Conservation (phyloP, 2,888 invertebrate species). For the Hermodice carunculata region DNA sequence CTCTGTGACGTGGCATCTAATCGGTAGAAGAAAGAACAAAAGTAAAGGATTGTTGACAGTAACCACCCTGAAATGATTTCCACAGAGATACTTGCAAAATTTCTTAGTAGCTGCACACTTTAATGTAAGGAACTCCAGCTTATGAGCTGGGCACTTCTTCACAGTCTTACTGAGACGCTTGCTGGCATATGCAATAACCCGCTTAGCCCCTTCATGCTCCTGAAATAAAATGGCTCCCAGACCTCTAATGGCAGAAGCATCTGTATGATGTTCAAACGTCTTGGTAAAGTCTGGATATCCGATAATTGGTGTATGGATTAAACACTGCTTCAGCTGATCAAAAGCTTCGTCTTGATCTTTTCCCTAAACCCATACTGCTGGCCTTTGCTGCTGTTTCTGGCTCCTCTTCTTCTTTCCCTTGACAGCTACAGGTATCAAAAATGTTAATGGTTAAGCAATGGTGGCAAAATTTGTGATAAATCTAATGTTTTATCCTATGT, state of each 20-base stretch:
- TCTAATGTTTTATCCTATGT: too few species aligned
- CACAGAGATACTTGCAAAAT: too few species aligned
- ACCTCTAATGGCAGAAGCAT: neutral
- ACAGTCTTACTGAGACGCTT: neutral
- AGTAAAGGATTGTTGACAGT: too few species aligned
- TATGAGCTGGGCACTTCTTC: too few species aligned
- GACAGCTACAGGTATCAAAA: too few species aligned
- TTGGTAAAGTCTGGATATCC: slow-evolving; percentile 21
- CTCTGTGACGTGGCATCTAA: too few species aligned
- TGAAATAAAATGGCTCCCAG: neutral
- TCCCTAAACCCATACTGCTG: neutral
- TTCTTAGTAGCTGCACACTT: too few species aligned
- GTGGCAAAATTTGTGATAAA: too few species aligned
- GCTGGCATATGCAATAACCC: neutral
- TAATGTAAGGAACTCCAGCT: neutral
- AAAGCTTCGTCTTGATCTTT: neutral
- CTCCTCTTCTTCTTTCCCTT: too few species aligned
- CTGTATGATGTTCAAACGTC: neutral
- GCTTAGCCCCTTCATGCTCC: neutral
- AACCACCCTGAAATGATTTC: too few species aligned
- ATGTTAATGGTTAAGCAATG: too few species aligned
- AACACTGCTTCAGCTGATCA: neutral
- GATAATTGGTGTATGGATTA: neutral
- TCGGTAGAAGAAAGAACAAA: too few species aligned
- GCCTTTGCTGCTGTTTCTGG: neutral